Evolutionary conservation across 2,113 vertebrate species (phyloP).

Genomic region (Salvelinus sp.): DNA sequence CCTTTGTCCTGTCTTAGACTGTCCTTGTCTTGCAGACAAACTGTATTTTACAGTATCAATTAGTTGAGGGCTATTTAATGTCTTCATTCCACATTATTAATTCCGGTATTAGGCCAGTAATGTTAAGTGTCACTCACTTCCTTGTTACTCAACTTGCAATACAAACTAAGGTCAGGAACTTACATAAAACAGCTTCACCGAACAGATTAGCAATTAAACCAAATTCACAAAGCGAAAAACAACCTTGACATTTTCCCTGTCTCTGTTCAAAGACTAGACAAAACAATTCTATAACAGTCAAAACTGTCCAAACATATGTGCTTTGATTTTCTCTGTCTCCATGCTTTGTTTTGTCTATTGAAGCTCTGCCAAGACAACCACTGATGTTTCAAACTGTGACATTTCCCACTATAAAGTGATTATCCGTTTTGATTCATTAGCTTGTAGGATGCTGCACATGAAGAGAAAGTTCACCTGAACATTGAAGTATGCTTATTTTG

Average conservation of each 20-base stretch:
- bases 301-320: slow-evolving; percentile 35
- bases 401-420: slow-evolving; percentile 41
- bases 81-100: neutral
- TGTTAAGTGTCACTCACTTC: neutral
- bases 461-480: slow-evolving; percentile 49
- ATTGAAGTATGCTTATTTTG: slow-evolving; percentile 42
- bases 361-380: slow-evolving; percentile 54
- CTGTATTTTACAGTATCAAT: no score
- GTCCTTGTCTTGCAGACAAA: no score
- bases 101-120: neutral
- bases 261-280: slow-evolving; percentile 39
- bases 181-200: neutral
- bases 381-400: slow-evolving; percentile 29
- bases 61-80: no score
- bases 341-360: slow-evolving; percentile 51
- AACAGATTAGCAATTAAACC: neutral
- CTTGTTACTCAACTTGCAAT: neutral
- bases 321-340: slow-evolving; percentile 51
- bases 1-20: neutral
- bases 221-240: slow-evolving; percentile 18
- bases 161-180: neutral
- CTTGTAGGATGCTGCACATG: slow-evolving; percentile 37
- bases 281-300: slow-evolving; percentile 38
- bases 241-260: slow-evolving; percentile 45
- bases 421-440: slow-evolving; percentile 60